Percentiles rank a stretch among this genome's conserved stretches.
Evolutionary conservation across 2,888 invertebrate species (phyloP).

Genomic region (Epinotia ramella): DNA sequence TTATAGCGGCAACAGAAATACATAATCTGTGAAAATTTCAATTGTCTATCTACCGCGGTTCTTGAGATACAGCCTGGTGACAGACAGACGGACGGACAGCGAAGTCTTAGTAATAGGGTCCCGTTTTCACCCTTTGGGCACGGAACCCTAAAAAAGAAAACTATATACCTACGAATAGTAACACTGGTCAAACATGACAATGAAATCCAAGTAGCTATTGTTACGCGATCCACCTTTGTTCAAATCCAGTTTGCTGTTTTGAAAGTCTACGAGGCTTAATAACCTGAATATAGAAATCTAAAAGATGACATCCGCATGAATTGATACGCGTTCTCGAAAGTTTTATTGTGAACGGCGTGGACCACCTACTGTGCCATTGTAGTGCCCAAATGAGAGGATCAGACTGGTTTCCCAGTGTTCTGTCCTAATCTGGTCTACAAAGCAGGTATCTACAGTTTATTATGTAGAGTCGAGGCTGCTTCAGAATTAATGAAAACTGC

Average conservation of each 20-base stretch:
- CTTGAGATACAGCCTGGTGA: too few relatives aligned
- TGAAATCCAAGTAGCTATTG: slow-evolving; percentile 30
- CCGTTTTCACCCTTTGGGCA: too few relatives aligned
- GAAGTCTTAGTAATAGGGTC: too few relatives aligned
- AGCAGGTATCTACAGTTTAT: neutral
- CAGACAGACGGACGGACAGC: too few relatives aligned
- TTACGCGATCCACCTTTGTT: slow-evolving; percentile 28
- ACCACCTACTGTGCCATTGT: slow-evolving; percentile 39
- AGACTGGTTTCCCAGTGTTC: neutral
- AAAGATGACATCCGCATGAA: slow-evolving; percentile 38
- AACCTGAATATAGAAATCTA: slow-evolving; percentile 23
- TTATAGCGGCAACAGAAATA: too few relatives aligned
- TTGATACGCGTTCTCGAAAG: slow-evolving; percentile 31
- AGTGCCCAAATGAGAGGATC: slow-evolving; percentile 15
- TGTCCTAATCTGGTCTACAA: neutral
- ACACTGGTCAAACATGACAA: slow-evolving; percentile 18
- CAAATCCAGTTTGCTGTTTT: slow-evolving; percentile 27
- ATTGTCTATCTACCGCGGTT: too few relatives aligned
- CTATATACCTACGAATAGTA: neutral
- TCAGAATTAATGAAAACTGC: too few relatives aligned
- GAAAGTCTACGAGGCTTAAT: slow-evolving; percentile 16
- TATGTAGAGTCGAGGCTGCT: too few relatives aligned
- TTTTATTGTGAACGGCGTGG: slow-evolving; percentile 27
- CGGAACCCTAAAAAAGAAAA: too few relatives aligned
- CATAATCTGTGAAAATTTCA: too few relatives aligned